These are phyloP conservation scores for Silurus lanzhouensis DNA, from an alignment of 2,797 vertebrate genomes.

Conservation along the genomic window DNA sequence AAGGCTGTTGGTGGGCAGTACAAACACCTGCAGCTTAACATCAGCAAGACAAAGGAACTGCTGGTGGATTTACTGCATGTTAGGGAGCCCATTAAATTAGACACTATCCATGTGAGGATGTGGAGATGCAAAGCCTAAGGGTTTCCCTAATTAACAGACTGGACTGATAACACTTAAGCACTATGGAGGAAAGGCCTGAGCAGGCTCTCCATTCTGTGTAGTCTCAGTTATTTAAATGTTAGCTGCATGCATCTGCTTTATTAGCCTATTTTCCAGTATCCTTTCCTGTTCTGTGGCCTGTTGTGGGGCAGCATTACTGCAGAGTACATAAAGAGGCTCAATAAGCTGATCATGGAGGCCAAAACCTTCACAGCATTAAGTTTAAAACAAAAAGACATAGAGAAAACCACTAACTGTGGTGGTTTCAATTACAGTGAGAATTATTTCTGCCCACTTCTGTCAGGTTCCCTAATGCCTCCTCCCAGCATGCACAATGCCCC, in stretches of 20 bases:
- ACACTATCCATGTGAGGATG: slow-evolving; percentile 21
- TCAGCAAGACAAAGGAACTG: slow-evolving; percentile 24
- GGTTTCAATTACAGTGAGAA: neutral
- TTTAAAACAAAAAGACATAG: neutral
- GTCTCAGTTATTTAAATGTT: slow-evolving; percentile 8
- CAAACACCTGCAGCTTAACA: slow-evolving; percentile 27
- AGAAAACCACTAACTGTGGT: neutral
- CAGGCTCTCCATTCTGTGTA: slow-evolving; percentile 10
- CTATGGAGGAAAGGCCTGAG: slow-evolving; percentile 11
- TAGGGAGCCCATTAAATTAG: slow-evolving; percentile 20
- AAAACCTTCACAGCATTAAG: neutral
- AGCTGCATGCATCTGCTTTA: slow-evolving; percentile 13
- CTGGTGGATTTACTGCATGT: slow-evolving; percentile 12
- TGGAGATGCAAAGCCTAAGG: slow-evolving; percentile 16
- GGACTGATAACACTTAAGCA: slow-evolving; percentile 4
- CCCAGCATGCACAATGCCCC: neutral
- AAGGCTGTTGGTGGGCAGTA: slow-evolving; percentile 12
- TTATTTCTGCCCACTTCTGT: neutral
- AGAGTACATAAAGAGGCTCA: neutral
- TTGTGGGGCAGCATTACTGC: neutral
- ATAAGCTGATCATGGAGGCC: neutral
- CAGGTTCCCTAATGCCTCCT: neutral
- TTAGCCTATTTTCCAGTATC: slow-evolving; percentile 8
- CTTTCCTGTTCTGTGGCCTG: slow-evolving; percentile 16
- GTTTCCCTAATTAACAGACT: slow-evolving; percentile 16